Evolutionary conservation across 2,797 vertebrate species (phyloP).

Genomic region (Clarias pachynema): DNA sequence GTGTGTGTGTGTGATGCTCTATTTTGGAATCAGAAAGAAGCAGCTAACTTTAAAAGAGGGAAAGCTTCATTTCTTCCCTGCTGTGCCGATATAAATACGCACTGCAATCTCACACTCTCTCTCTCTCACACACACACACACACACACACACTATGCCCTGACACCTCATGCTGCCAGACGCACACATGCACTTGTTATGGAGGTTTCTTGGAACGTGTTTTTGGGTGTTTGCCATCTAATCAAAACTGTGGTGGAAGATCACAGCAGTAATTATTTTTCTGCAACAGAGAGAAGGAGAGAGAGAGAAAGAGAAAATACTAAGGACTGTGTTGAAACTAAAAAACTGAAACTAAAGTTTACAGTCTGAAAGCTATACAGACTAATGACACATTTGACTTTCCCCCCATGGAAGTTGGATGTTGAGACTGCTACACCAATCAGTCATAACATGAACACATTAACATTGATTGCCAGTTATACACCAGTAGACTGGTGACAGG

Average conservation of each 20-base stretch:
- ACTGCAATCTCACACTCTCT: slow-evolving; percentile 52
- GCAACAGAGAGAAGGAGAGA: neutral
- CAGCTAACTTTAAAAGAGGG: neutral
- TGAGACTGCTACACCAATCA: too few species aligned
- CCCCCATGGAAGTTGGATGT: too few species aligned
- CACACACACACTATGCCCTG: slow-evolving; percentile 26
- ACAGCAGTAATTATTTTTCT: slow-evolving; percentile 54
- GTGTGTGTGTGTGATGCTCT: neutral
- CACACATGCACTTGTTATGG: slow-evolving; percentile 45
- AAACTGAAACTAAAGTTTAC: too few species aligned
- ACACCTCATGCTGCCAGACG: slow-evolving; percentile 21
- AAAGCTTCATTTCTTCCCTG: slow-evolving; percentile 12
- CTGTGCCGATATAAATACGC: slow-evolving; percentile 56
- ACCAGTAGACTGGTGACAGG: too few species aligned
- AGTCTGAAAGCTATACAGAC: too few species aligned
- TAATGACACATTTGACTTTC: too few species aligned
- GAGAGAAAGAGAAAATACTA: neutral
- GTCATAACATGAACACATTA: too few species aligned
- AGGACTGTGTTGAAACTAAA: neutral
- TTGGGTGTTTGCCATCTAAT: slow-evolving; percentile 62
- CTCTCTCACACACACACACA: neutral
- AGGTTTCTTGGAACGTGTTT: slow-evolving; percentile 60
- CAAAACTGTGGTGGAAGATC: slow-evolving; percentile 62
- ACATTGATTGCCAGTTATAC: too few species aligned
- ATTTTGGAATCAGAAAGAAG: neutral